These are phyloP conservation scores for Trichoplax adhaerens DNA, from an alignment of 37 sponge, comb jelly and placozoan species.

Conservation along the genomic window DNA sequence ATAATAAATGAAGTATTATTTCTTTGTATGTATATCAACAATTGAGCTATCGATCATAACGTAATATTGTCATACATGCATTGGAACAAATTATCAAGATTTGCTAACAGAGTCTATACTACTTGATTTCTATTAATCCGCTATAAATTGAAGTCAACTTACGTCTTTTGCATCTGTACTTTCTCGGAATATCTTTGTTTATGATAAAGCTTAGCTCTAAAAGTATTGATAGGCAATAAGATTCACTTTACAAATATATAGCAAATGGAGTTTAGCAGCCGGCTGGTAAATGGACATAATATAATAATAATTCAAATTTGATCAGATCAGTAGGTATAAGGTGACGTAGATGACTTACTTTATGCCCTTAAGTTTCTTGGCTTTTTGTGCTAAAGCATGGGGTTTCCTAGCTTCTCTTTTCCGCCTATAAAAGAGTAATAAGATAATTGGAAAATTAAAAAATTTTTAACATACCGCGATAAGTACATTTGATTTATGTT, in stretches of 20 bases:
- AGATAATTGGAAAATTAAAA: not conserved
- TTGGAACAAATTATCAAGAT: too few species aligned
- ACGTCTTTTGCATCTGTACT: constrained; percentile 84
- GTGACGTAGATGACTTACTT: constrained; percentile 41
- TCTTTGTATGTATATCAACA: too few species aligned
- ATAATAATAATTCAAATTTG: not conserved
- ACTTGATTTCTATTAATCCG: too few species aligned
- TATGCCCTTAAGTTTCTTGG: constrained; percentile 84
- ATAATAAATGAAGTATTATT: not conserved
- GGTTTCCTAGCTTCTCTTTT: constrained; percentile 79
- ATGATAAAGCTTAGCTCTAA: constrained; percentile 93
- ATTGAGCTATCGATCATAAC: too few species aligned
- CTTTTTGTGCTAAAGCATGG: constrained; percentile 49
- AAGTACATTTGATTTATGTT: too few species aligned
- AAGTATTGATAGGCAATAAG: not conserved
- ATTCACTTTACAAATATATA: constrained; percentile 7
- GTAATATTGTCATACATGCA: too few species aligned
- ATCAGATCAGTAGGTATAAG: not conserved
- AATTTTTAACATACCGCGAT: too few species aligned
- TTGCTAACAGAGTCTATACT: too few species aligned
- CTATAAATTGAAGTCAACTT: not conserved
- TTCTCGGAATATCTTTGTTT: constrained; percentile 82
- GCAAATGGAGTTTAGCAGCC: not conserved
- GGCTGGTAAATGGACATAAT: not conserved
- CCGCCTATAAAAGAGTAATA: constrained; percentile 26